phyloP scores from a whole-genome alignment of 2,888 invertebrate genomes.

The Carpatolechia fugitivella region DNA sequence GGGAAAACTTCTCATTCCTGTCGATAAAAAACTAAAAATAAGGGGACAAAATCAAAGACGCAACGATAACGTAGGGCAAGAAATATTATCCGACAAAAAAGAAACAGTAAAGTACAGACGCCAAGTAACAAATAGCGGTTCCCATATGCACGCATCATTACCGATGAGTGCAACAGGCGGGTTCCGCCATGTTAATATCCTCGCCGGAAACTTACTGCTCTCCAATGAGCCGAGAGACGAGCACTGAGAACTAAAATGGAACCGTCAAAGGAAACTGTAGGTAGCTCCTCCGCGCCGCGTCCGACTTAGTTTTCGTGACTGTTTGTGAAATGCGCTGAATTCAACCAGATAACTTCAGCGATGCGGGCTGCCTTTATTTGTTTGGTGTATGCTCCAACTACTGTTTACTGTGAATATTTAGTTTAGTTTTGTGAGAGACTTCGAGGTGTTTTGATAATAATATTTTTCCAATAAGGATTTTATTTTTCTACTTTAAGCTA shows the following conservation, averaged over 20 bases:
- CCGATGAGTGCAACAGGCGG: slow-evolving; percentile 15
- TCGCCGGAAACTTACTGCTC: slow-evolving; percentile 6
- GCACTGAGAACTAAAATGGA: slow-evolving; percentile 5
- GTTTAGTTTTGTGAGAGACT: not conserved
- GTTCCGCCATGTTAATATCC: slow-evolving; percentile 17
- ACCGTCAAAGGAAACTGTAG: slow-evolving; percentile 15
- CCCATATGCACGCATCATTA: slow-evolving; percentile 11
- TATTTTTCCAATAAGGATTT: no score
- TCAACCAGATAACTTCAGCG: slow-evolving; percentile 12
- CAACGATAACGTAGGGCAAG: no score
- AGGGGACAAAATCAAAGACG: not conserved
- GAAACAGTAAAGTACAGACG: not conserved
- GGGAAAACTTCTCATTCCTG: no score
- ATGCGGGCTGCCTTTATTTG: slow-evolving; percentile 13
- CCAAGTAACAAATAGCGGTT: not conserved
- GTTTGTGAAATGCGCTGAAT: slow-evolving; percentile 17
- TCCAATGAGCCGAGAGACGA: slow-evolving; percentile 7
- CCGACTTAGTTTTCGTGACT: slow-evolving; percentile 14
- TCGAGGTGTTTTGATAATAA: not conserved
- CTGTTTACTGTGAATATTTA: slow-evolving; percentile 11
- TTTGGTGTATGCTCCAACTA: slow-evolving; percentile 3
- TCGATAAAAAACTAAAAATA: no score
- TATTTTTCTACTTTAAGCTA: no score
- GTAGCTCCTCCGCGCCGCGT: slow-evolving; percentile 6
- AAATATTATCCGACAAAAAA: not conserved